phyloP scores from a whole-genome alignment of 2,888 invertebrate genomes.

The Agrochola circellaris region DNA sequence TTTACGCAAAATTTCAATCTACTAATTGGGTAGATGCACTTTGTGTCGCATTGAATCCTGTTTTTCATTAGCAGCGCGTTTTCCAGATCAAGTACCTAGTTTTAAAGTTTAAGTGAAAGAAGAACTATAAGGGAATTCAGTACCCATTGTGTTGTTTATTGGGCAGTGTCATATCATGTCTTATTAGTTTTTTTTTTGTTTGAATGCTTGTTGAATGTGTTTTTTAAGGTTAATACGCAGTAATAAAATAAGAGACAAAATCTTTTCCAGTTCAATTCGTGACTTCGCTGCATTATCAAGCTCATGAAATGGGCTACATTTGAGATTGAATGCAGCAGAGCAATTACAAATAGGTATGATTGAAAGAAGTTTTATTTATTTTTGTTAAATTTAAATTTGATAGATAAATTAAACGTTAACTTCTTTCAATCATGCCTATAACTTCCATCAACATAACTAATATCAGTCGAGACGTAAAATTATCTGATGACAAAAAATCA shows the following conservation, averaged over 20 bases:
- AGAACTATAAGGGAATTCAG: no score
- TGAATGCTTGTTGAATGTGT: no score
- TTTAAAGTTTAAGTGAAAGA: not conserved
- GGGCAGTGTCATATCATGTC: not conserved
- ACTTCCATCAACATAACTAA: no score
- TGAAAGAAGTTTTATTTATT: no score
- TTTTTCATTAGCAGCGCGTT: conserved; percentile 18
- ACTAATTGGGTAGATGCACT: conserved; percentile 47
- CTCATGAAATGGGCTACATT: not conserved
- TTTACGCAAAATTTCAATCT: conserved; percentile 45
- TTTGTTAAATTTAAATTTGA: no score
- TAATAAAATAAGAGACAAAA: not conserved
- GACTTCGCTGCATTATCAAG: not conserved
- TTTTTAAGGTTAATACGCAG: not conserved
- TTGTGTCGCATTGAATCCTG: conserved; percentile 10
- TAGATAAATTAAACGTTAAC: no score
- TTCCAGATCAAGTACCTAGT: conserved; percentile 12
- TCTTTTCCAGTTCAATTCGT: not conserved
- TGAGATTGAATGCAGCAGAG: not conserved
- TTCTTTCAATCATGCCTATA: no score
- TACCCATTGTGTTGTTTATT: not conserved
- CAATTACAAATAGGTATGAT: no score
- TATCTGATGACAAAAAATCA: conserved; percentile 7
- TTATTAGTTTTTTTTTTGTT: not conserved
- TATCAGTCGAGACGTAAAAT: no score